Conservation (phyloP, 1,140 invertebrate species). For the Solenopsis fugax region DNA sequence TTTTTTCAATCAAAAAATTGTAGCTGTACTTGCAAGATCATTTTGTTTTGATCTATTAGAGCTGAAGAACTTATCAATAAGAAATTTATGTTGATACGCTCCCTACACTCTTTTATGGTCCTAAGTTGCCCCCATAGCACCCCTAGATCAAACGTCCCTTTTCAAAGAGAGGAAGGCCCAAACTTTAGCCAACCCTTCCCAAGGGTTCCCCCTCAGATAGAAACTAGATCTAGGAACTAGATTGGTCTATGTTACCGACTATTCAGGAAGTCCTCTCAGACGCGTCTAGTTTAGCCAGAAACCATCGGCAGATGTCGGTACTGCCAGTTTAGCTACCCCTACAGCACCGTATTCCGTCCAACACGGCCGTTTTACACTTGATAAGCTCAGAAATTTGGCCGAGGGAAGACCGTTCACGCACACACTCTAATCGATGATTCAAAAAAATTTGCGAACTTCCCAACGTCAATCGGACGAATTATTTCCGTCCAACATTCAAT, state of each 20-base stretch:
- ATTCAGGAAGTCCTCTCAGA: slow-evolving; percentile 40
- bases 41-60: background rate
- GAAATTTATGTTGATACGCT: slow-evolving; percentile 34
- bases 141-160: slow-evolving; percentile 52
- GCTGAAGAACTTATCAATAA: background rate
- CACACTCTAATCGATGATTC: background rate
- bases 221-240: slow-evolving; percentile 70
- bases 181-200: slow-evolving; percentile 78
- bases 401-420: background rate
- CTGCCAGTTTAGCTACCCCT: slow-evolving; percentile 76
- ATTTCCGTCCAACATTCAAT: background rate
- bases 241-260: slow-evolving; percentile 83
- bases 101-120: background rate
- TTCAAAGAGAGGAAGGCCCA: background rate
- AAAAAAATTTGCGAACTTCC: slow-evolving; percentile 14
- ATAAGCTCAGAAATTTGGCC: slow-evolving; percentile 27
- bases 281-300: slow-evolving; percentile 46
- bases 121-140: slow-evolving; percentile 47
- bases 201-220: slow-evolving; percentile 32
- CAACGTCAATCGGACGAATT: background rate
- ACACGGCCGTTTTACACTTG: slow-evolving; percentile 58
- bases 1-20: no score
- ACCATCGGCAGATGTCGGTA: slow-evolving; percentile 80
- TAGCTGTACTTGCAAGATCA: no score
- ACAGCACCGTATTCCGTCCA: slow-evolving; percentile 39